A percentile compares a stretch with the other conserved stretches of the same genome.
Conservation (phyloP, 2,888 invertebrate species). For the Leptopilina myrica region DNA sequence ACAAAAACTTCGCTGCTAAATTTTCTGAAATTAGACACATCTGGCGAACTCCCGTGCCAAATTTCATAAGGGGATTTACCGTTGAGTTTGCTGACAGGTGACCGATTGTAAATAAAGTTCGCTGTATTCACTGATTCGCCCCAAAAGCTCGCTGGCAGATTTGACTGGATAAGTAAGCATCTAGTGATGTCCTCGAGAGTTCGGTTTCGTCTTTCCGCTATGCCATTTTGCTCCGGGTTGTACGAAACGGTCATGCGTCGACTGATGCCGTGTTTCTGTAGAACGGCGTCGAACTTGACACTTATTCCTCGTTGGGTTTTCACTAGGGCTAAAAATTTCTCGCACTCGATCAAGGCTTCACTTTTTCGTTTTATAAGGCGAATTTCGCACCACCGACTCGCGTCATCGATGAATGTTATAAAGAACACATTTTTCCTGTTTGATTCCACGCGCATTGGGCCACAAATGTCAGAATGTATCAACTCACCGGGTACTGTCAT, state of each 20-base stretch:
- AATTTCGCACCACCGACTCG: too few species aligned
- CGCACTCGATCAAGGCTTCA: too few species aligned
- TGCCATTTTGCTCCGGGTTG: slow-evolving; percentile 45
- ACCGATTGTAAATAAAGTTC: slow-evolving; percentile 1
- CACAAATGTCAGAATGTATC: too few species aligned
- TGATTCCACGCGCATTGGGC: too few species aligned
- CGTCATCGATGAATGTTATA: too few species aligned
- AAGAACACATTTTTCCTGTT: too few species aligned
- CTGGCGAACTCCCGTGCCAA: background rate
- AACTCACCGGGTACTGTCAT: too few species aligned
- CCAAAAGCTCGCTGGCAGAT: background rate
- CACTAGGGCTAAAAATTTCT: too few species aligned
- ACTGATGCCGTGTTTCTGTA: slow-evolving; percentile 19
- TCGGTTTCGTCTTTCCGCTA: slow-evolving; percentile 34
- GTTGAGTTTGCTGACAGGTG: background rate
- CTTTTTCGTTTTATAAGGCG: too few species aligned
- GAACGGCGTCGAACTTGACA: background rate
- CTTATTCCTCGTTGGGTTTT: too few species aligned
- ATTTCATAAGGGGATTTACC: background rate
- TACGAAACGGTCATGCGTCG: slow-evolving; percentile 40
- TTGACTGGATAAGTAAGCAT: slow-evolving; percentile 35
- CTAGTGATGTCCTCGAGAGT: slow-evolving; percentile 35
- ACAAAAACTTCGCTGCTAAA: too few species aligned
- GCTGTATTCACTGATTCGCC: background rate
- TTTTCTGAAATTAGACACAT: too few species aligned